phyloP scores from a whole-genome alignment of 1,140 invertebrate genomes.

The Drosophila melanogaster region Release_6_plus_ISO1_MT NC_004354.4:8013001-8013500 shows the following conservation, averaged over 20 bases:
- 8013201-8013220: slow-evolving; percentile 2
- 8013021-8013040: neutral
- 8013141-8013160: too few relatives aligned
- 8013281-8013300: neutral
- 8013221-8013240: neutral
- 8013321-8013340: slow-evolving; percentile 42
- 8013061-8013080: too few relatives aligned
- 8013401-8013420: slow-evolving; percentile 14
- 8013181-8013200: neutral
- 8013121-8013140: too few relatives aligned
- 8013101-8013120: too few relatives aligned
- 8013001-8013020: slow-evolving; percentile 14
- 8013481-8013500: slow-evolving; percentile 10
- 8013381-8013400: neutral
- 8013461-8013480: neutral
- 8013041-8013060: neutral
- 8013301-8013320: slow-evolving; percentile 6
- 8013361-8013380: neutral
- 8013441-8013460: slow-evolving; percentile 2
- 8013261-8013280: neutral
- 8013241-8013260: slow-evolving; percentile 13
- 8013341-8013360: slow-evolving; percentile 28
- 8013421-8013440: slow-evolving; percentile 8
- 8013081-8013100: too few relatives aligned
- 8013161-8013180: too few relatives aligned